Base-by-base conservation (phyloP, 2,797 vertebrate species). In the Ctenopoma multispine region DNA sequence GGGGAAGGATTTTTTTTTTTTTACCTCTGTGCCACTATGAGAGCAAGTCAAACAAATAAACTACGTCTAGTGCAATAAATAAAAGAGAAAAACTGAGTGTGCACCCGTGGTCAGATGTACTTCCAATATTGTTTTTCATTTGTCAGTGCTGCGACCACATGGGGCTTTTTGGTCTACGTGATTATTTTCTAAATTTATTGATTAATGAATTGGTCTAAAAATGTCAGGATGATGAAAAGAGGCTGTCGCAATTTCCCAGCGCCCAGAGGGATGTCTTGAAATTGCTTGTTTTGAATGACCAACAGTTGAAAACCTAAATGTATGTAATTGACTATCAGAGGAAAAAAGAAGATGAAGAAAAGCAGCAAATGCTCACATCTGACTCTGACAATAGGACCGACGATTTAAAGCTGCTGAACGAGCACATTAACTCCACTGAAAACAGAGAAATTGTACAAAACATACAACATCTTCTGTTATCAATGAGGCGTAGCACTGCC, bases 41-140 rank as follows among this genome's bases (percentile, higher is more conserved):
- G 59, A 77, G 68, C 36, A 60, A 66, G 69, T 51, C 63, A 73
- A 81, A 84, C 54, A 80, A 83, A 89, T 72, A 78, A 78, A 84
- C 15, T 12, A 47, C 23, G 38, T 60, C 75, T 63, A 72, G 43
- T 50, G 73, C 55, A 60, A 66, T 64, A 69, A 81, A 84, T 50
- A 71, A 76, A 64, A 63, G 44, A 44, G 41, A 60, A 46, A 55
- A 64, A 72, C n/a, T 2, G 50, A 71, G 63, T 18, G 31, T 9
- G 63, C 41, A 44, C 49, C 58, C 23, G 57, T 43, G 72, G 57
- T 73, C 63, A 48, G 44, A 80, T 59, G 64, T 34, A 54, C 63
- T 69, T 27, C 66, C 24, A 20, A 58, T 58, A 43, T 36, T 60
- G 65, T 55, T 72, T 51, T 81, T 79, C 53, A 41, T 77, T 72